These are phyloP conservation scores for Syngnathoides biaculeatus DNA, from an alignment of 2,113 vertebrate species.

Conservation along the genomic window DNA sequence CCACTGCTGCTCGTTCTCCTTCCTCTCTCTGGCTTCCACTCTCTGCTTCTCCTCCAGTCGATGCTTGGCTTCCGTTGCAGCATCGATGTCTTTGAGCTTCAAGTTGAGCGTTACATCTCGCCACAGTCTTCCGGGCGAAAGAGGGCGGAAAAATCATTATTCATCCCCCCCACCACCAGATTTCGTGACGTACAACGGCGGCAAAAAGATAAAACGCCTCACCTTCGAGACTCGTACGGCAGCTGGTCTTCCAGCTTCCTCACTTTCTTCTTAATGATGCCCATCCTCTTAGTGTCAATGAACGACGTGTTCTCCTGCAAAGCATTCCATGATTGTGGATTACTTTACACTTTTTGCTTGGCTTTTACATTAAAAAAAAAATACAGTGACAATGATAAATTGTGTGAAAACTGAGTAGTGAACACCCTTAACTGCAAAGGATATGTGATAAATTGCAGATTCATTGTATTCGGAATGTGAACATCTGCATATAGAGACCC, in stretches of 20 bases:
- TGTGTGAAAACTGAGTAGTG: no score
- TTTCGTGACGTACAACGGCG: not conserved
- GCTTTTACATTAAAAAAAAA: not conserved
- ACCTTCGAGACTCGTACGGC: slow-evolving; percentile 92
- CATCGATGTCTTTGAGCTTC: slow-evolving; percentile 92
- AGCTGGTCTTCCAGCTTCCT: slow-evolving; percentile 95
- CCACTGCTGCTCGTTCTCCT: slow-evolving; percentile 92
- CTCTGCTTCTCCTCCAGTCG: slow-evolving; percentile 92
- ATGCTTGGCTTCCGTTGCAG: slow-evolving; percentile 94
- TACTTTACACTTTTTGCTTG: not conserved
- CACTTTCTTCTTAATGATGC: slow-evolving; percentile 96
- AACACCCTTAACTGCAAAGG: no score
- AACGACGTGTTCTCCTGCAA: slow-evolving; percentile 88
- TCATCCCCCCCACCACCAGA: not conserved
- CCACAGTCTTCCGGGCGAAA: slow-evolving; percentile 80
- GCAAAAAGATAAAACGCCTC: slow-evolving; percentile 47
- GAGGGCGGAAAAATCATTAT: not conserved
- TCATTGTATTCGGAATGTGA: no score
- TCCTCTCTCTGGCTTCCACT: slow-evolving; percentile 92
- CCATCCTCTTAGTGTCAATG: slow-evolving; percentile 95
- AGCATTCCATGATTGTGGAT: not conserved
- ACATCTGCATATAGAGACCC: no score
- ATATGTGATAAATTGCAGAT: no score
- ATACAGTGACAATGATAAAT: not conserved
- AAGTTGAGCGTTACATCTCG: slow-evolving; percentile 93